Evolutionary conservation across 2,113 vertebrate genomes (phyloP).

Genomic region (Podocnemis expansa): DNA sequence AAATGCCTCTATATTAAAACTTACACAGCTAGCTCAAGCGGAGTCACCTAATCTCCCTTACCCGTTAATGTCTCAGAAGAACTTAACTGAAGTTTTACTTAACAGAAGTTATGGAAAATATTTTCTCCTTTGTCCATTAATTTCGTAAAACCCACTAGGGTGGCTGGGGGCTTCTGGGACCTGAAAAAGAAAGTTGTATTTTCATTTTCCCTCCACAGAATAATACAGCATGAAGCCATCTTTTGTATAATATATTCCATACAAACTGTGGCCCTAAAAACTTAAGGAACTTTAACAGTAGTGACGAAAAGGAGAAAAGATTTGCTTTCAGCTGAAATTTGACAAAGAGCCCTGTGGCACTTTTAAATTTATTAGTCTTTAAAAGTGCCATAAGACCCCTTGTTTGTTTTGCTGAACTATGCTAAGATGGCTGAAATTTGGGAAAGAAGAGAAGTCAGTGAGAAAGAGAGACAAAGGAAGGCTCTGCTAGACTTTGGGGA

Average conservation of each 20-base stretch:
- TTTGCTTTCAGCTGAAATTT: neutral
- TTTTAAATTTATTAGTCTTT: too few species aligned
- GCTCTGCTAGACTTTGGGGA: neutral
- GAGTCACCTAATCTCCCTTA: rapidly evolving
- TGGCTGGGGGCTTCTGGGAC: neutral
- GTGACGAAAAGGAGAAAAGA: conserved; percentile 23
- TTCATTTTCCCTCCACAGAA: neutral
- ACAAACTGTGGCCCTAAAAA: conserved; percentile 40
- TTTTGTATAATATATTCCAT: neutral
- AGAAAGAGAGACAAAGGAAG: neutral
- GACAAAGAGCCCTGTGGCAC: too few species aligned
- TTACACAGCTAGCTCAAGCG: neutral
- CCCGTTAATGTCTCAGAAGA: neutral
- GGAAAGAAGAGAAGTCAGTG: conserved; percentile 32
- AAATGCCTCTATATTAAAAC: neutral
- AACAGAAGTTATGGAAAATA: rapidly evolving
- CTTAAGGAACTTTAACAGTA: conserved; percentile 58
- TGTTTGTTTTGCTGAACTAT: too few species aligned
- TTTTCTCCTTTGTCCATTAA: neutral
- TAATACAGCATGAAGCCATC: rapidly evolving
- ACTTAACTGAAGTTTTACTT: neutral
- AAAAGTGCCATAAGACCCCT: too few species aligned
- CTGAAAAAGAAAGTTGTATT: neutral
- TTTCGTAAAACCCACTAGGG: neutral
- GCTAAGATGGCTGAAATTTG: too few species aligned